Evolutionary conservation across 1,140 invertebrate species (phyloP).

Genomic region (Hypothenemus hampei): DNA sequence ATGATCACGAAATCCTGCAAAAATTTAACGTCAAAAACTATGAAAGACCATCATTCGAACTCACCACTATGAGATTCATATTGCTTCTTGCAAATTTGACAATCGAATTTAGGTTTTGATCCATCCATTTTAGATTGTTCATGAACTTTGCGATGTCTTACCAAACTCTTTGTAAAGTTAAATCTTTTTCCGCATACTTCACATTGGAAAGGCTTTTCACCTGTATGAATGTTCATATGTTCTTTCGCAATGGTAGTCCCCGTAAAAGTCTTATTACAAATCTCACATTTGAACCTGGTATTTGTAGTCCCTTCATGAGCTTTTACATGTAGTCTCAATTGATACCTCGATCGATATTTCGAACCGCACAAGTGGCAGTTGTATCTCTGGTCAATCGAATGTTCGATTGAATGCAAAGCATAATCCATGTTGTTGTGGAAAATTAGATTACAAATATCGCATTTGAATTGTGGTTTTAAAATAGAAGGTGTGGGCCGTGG

Average conservation of each 20-base stretch:
- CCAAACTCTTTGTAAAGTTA: neutral
- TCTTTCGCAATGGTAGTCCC: conserved; percentile 47
- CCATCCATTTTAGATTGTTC: neutral
- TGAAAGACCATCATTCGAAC: neutral
- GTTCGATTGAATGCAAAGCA: conserved; percentile 40
- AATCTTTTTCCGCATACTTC: conserved; percentile 66
- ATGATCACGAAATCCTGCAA: neutral
- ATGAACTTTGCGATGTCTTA: neutral
- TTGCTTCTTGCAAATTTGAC: neutral
- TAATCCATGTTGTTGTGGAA: conserved; percentile 38
- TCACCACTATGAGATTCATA: neutral
- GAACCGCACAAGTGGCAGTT: conserved; percentile 47
- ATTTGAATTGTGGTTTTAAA: too few species aligned
- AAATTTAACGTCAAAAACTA: neutral
- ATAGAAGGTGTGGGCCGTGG: too few species aligned
- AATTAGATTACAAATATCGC: conserved; percentile 38
- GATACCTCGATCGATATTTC: conserved; percentile 45
- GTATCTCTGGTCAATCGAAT: conserved; percentile 41
- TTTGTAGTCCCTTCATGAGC: conserved; percentile 45
- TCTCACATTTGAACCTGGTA: conserved; percentile 50
- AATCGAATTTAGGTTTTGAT: neutral
- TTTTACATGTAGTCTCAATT: conserved; percentile 44
- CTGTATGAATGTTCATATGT: neutral
- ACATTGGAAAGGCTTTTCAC: conserved; percentile 52
- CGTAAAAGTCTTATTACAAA: conserved; percentile 50